A percentile compares a stretch with the other conserved stretches of the same genome.
Conservation (phyloP, 1,140 invertebrate species). For the Melanaphis sacchari region DNA sequence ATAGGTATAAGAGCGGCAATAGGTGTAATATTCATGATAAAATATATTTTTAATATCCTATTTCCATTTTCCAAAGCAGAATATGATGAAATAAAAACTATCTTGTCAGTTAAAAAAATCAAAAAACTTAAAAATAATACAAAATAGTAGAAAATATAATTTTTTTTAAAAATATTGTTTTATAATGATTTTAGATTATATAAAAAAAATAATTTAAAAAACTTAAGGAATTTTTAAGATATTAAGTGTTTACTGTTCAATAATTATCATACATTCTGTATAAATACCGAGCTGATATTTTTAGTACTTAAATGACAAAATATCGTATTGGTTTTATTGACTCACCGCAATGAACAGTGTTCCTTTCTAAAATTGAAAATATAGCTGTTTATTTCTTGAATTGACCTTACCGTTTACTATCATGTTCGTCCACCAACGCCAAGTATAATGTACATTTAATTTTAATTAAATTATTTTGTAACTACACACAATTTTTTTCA, state of each 20-base stretch:
- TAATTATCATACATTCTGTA: background rate
- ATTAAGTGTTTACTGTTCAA: background rate
- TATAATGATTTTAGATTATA: background rate
- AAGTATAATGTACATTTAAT: background rate
- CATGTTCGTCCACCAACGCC: background rate
- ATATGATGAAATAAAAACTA: background rate
- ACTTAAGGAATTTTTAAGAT: background rate
- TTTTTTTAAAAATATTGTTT: background rate
- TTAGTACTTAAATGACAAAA: background rate
- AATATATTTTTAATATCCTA: background rate
- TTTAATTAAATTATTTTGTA: background rate
- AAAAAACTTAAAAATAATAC: background rate
- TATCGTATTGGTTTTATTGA: background rate
- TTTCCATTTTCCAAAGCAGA: background rate
- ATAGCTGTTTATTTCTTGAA: background rate
- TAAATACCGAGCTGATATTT: background rate
- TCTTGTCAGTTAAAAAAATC: background rate
- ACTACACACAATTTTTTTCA: background rate
- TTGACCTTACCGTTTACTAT: too few relatives aligned
- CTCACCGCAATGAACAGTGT: background rate
- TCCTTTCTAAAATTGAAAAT: background rate
- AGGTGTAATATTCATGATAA: background rate
- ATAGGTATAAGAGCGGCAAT: background rate
- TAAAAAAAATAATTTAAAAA: background rate
- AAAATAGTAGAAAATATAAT: background rate